Conservation (phyloP, 2,888 invertebrate species). For the Gortyna flavago region DNA sequence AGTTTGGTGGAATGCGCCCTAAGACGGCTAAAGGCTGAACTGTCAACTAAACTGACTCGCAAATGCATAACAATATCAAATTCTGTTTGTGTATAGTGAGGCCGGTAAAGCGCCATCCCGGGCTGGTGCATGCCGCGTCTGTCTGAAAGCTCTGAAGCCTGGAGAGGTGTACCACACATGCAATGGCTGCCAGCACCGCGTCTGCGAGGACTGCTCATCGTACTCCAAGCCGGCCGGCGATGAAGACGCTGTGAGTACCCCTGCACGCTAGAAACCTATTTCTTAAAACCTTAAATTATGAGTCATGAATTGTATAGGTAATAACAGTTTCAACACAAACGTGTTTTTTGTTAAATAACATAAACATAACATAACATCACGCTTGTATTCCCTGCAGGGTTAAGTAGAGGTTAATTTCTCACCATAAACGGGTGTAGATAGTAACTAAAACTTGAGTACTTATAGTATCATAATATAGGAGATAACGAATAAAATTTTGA, state of each 20-base stretch:
- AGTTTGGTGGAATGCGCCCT: too few relatives aligned
- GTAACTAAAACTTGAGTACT: not conserved
- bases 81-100: slow-evolving; percentile 82
- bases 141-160: slow-evolving; percentile 96
- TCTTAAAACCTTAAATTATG: not conserved
- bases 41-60: not conserved
- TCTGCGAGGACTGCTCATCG: slow-evolving; percentile 98
- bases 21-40: not conserved
- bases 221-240: slow-evolving; percentile 96
- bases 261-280: not conserved
- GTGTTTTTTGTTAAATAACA: not conserved
- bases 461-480: not conserved
- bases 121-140: slow-evolving; percentile 94
- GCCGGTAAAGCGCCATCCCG: slow-evolving; percentile 94
- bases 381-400: too few relatives aligned
- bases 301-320: not conserved
- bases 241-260: slow-evolving; percentile 92
- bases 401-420: not conserved
- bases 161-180: slow-evolving; percentile 97
- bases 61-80: not conserved
- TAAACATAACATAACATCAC: not conserved
- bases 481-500: not conserved
- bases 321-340: not conserved
- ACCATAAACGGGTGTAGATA: not conserved
- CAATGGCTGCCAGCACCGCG: slow-evolving; percentile 96